Conservation (phyloP, 2,113 vertebrate species). For the Crotalus viridis region DNA sequence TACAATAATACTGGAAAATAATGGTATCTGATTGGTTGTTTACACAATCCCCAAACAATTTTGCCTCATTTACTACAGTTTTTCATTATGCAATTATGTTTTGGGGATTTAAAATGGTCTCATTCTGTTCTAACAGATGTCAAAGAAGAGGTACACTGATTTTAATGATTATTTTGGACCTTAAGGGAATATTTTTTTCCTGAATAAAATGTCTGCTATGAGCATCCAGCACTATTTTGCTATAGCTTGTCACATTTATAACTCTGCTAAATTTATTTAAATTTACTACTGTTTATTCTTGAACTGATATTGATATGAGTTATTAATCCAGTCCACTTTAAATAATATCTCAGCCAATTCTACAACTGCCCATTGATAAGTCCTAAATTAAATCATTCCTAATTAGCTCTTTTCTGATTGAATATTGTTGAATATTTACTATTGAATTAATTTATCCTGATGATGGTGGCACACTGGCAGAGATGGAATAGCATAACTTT, state of each 20-base stretch:
- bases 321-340: conserved; percentile 26
- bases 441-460: neutral
- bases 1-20: conserved; percentile 58
- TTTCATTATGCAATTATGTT: conserved; percentile 62
- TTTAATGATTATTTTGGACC: conserved; percentile 72
- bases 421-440: neutral
- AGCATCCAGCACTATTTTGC: conserved; percentile 40
- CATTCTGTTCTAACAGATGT: conserved; percentile 76
- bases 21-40: conserved; percentile 67
- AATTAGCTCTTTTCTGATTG: neutral
- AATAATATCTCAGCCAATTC: neutral
- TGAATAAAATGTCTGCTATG: conserved; percentile 48
- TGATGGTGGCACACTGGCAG: no score
- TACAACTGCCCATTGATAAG: neutral
- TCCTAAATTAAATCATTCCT: neutral
- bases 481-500: neutral
- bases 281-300: conserved; percentile 51
- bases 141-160: conserved; percentile 75
- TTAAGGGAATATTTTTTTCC: conserved; percentile 51
- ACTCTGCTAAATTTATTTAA: conserved; percentile 54
- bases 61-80: conserved; percentile 72
- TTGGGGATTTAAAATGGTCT: conserved; percentile 70
- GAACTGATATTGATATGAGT: conserved; percentile 39
- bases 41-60: conserved; percentile 65
- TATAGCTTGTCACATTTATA: conserved; percentile 51